Conservation (phyloP, 2,797 vertebrate species). For the Champsocephalus gunnari region DNA sequence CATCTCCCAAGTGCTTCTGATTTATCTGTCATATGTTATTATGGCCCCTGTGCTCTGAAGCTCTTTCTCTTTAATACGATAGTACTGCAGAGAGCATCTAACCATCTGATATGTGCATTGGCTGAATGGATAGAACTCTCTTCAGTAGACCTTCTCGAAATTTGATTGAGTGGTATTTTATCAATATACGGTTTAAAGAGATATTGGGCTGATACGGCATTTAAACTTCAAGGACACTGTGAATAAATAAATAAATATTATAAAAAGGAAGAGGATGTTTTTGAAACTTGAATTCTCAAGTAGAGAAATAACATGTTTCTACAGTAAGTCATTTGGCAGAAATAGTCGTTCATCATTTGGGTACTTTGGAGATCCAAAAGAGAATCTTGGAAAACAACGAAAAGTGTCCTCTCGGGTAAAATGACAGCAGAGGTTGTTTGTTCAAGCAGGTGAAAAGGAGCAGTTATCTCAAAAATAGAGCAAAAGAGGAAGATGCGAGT, state of each 20-base stretch:
- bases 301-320: neutral
- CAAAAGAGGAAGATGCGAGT: neutral
- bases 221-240: conserved; percentile 12
- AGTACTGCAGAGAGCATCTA: conserved; percentile 60
- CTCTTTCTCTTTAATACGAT: conserved; percentile 68
- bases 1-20: conserved; percentile 78
- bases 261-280: conserved; percentile 10
- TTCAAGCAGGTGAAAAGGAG: conserved; percentile 31
- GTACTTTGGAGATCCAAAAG: conserved; percentile 11
- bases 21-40: conserved; percentile 84
- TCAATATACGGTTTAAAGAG: conserved; percentile 62
- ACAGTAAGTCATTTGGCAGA: neutral
- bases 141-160: conserved; percentile 65
- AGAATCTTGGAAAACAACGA: conserved; percentile 24
- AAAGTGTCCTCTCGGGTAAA: conserved; percentile 5
- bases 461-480: conserved; percentile 10
- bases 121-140: conserved; percentile 65
- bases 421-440: conserved; percentile 8
- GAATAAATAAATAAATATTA: conserved; percentile 29
- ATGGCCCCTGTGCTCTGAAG: conserved; percentile 69
- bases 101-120: conserved; percentile 67
- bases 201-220: conserved; percentile 25
- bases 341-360: conserved; percentile 15
- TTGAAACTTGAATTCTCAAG: conserved; percentile 1
- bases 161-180: conserved; percentile 62